Conservation (phyloP, 2,113 vertebrate species). For the Grallaria varia region DNA sequence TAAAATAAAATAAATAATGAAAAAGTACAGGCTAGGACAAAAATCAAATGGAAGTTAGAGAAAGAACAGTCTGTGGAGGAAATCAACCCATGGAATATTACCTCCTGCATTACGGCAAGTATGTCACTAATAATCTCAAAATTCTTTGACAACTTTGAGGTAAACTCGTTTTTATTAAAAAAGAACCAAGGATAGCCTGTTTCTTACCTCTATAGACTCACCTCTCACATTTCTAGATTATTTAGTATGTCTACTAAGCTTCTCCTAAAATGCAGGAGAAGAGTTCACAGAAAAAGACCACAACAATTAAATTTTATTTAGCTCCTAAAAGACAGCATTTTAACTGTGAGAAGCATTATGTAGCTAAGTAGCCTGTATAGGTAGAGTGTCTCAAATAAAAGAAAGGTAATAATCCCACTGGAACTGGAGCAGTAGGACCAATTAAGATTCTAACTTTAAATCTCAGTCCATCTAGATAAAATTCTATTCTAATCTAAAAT, state of each 20-base stretch:
- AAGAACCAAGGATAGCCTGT: neutral
- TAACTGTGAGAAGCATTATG: neutral
- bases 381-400: neutral
- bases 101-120: neutral
- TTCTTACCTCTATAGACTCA: neutral
- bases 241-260: neutral
- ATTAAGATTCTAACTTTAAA: neutral
- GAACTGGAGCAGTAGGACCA: neutral
- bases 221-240: neutral
- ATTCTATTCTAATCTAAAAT: neutral
- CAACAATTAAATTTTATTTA: neutral
- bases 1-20: neutral
- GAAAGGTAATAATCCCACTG: neutral
- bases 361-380: neutral
- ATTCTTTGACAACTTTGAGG: neutral
- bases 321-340: neutral
- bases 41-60: neutral
- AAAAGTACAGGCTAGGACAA: neutral
- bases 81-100: neutral
- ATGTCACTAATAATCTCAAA: neutral
- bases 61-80: neutral
- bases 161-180: neutral
- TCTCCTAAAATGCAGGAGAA: neutral
- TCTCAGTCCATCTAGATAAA: neutral
- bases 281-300: neutral